A percentile compares a stretch with the other conserved stretches of the same genome.
Conservation (phyloP, 2,797 vertebrate genomes). For the Etheostoma perlongum region DNA sequence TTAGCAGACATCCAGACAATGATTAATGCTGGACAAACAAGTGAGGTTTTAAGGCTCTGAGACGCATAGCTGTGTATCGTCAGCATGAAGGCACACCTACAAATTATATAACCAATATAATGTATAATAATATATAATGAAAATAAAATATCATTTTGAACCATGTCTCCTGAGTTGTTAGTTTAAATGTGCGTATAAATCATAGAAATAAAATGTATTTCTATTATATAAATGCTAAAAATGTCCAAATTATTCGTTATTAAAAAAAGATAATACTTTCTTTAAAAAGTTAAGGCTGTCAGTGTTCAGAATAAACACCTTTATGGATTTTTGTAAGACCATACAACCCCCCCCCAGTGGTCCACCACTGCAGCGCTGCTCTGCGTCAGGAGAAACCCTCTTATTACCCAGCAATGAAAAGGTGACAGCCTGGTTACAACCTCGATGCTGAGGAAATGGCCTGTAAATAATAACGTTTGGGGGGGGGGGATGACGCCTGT, state of each 20-base stretch:
- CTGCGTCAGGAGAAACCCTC: conserved; percentile 16
- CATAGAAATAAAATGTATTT: background rate
- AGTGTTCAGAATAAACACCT: background rate
- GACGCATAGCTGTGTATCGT: too few species aligned
- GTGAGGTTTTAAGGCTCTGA: background rate
- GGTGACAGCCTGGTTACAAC: conserved; percentile 5
- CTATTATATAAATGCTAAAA: too few species aligned
- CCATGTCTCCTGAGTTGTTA: background rate
- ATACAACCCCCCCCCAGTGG: background rate
- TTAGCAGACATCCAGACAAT: conserved; percentile 1
- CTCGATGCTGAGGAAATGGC: conserved; percentile 26
- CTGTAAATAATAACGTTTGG: conserved; percentile 29
- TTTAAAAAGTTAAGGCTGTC: background rate
- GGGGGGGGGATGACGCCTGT: conserved; percentile 31
- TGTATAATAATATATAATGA: background rate
- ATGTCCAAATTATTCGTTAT: too few species aligned
- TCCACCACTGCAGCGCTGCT: background rate
- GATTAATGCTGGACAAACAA: background rate
- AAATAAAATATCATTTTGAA: background rate
- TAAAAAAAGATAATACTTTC: too few species aligned
- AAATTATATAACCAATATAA: background rate
- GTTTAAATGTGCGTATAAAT: background rate
- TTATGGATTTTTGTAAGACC: background rate
- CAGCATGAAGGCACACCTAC: too few species aligned
- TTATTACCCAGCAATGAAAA: conserved; percentile 15